A percentile compares a stretch with the other conserved stretches of the same genome.
Conservation (phyloP, 1,140 invertebrate genomes). For the Diachasma alloeum region DNA sequence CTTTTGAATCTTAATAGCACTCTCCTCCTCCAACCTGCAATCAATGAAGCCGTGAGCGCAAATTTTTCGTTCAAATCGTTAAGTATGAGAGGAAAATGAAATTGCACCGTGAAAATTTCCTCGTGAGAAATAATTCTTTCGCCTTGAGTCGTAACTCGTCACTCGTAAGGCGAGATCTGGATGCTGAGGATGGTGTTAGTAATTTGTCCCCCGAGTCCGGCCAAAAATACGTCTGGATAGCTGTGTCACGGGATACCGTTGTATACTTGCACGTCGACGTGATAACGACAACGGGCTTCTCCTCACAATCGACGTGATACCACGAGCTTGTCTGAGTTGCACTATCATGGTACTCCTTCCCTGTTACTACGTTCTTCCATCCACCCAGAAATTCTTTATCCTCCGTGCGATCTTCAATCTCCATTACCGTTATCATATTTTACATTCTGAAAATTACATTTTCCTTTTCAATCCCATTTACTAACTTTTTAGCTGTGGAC, state of each 20-base stretch:
- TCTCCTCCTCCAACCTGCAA: conserved; percentile 35
- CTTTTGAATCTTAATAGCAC: conserved; percentile 54
- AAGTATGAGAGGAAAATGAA: background rate
- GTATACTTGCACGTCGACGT: conserved; percentile 29
- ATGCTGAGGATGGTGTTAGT: conserved; percentile 33
- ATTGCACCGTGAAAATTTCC: conserved; percentile 17
- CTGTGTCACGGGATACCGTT: conserved; percentile 31
- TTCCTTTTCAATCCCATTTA: background rate
- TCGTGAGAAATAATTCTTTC: conserved; percentile 18
- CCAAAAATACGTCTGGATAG: conserved; percentile 41
- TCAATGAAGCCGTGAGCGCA: background rate
- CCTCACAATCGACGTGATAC: conserved; percentile 38
- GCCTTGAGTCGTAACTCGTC: conserved; percentile 2
- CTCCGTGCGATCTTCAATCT: conserved; percentile 67
- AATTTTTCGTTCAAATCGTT: background rate
- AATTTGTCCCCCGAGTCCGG: conserved; percentile 44
- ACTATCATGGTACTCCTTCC: conserved; percentile 69
- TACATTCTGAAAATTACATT: conserved; percentile 13
- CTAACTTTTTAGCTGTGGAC: no score
- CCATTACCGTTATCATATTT: conserved; percentile 63
- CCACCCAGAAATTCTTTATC: conserved; percentile 70
- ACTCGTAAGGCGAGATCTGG: conserved; percentile 1
- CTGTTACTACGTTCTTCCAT: conserved; percentile 67
- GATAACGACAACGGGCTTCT: conserved; percentile 18
- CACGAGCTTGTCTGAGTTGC: conserved; percentile 68